phyloP scores from a whole-genome alignment of 2,113 vertebrate genomes.

The Baryphthengus martii region DNA sequence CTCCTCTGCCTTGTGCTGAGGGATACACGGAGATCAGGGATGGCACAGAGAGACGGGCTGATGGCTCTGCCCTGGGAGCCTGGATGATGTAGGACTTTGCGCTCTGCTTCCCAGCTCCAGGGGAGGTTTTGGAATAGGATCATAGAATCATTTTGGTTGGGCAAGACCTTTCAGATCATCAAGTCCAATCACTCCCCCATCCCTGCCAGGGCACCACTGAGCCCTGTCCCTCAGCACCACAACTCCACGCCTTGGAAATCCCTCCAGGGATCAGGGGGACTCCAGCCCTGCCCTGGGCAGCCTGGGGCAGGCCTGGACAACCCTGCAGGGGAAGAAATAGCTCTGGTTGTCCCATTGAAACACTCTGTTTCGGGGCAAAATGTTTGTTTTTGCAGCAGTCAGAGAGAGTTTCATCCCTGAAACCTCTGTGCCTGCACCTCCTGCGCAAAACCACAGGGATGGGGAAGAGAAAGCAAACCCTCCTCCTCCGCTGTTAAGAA shows the following conservation, averaged over 20 bases:
- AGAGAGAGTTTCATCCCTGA: not conserved
- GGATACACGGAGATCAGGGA: fast-evolving
- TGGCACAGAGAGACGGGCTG: not conserved
- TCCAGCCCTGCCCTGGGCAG: too few relatives aligned
- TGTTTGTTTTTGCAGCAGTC: constrained; percentile 43
- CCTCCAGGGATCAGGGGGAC: too few relatives aligned
- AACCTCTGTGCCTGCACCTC: not conserved
- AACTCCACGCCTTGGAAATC: too few relatives aligned
- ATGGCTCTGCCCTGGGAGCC: not conserved
- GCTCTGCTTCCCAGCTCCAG: not conserved
- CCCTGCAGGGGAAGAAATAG: not conserved
- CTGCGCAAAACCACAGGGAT: not conserved
- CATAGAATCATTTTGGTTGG: not conserved
- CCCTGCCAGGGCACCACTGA: too few relatives aligned
- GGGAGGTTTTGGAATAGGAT: constrained; percentile 17
- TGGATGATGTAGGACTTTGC: not conserved
- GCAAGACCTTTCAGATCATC: not conserved
- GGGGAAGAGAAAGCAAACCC: not conserved
- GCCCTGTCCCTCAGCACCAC: too few relatives aligned
- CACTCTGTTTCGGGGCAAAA: not conserved
- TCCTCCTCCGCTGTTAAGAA: not conserved
- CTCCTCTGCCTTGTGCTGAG: not conserved
- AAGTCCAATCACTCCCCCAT: not conserved
- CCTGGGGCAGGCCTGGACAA: too few relatives aligned
- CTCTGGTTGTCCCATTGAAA: constrained; percentile 11